Conservation (phyloP, 2,113 vertebrate genomes). For the Dasyurus viverrinus region DNA sequence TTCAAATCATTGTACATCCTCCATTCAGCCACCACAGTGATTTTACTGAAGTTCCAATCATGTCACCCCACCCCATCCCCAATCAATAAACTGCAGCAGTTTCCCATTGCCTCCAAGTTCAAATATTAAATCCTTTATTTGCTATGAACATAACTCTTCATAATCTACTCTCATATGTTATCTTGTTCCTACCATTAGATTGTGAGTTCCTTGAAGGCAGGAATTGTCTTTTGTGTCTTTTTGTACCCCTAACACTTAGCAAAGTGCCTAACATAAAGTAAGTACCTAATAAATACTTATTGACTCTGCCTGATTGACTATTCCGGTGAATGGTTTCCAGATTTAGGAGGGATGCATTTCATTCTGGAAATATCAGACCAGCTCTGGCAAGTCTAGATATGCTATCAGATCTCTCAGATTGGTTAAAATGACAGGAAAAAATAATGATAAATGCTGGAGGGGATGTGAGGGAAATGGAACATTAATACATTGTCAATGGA, state of each 20-base stretch:
- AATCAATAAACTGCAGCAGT: not conserved
- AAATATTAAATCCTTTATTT: not conserved
- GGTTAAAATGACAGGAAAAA: no score
- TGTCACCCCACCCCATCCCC: no score
- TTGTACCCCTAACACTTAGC: not conserved
- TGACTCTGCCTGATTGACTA: not conserved
- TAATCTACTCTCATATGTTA: not conserved
- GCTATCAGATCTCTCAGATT: not conserved
- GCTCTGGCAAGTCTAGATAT: not conserved
- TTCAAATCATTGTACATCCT: not conserved
- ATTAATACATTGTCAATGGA: no score
- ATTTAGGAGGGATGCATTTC: not conserved
- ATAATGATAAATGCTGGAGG: no score
- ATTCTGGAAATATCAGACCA: not conserved
- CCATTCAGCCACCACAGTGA: not conserved
- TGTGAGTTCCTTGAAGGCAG: not conserved
- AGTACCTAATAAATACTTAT: not conserved
- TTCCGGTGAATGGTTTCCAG: not conserved
- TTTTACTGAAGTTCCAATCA: not conserved
- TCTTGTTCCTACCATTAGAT: not conserved
- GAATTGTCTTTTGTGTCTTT: not conserved
- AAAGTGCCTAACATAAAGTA: not conserved
- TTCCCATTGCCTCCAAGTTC: not conserved
- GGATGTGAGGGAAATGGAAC: no score
- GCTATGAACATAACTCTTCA: not conserved